Evolutionary conservation across 1,140 invertebrate genomes (phyloP), one percentile per base, ranked within the genome.

Genomic region (Drosophila funebris): DNA sequence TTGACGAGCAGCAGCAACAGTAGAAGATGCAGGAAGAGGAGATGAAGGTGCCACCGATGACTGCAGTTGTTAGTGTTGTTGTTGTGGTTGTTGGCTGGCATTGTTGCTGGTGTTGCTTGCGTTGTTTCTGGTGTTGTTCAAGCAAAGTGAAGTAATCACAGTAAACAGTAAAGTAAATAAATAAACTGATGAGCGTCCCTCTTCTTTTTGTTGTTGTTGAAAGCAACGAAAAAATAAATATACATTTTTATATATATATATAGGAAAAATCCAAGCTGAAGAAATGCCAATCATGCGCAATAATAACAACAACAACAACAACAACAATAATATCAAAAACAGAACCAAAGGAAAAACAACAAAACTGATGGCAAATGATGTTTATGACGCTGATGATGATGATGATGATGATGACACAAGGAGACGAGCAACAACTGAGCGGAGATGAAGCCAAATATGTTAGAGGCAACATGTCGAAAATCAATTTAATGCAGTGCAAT

Each of bases 401-500:
- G 56, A 39, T n/a, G 27, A 54, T 14, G 61, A 72, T 37, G 53
- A 73, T 50, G 58, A 78, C 52, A 46, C 33, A 41, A 41, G 16
- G 31, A 33, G 52, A 37, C 33, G 54, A 57, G 29, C 27, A 76
- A 18, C 62, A 29, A 37, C 37, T 52, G 46, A 52, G 29, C 37
- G 36, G 11, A 53, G 62, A 53, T 43, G 44, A 39, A 44, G 44
- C 29, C 39, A 63, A 58, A 58, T 44, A 29, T 14, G 63, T 36
- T 44, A 14, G 46, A 62, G 67, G 24, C 56, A 69, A 74, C 54
- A 74, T 77, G 71, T 74, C 75, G 80, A 74, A 87, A 87, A 88
- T 87, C 74, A 88, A 87, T 87, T 88, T 88, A 82, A 87, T 87
- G 82, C 82, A 85, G 74, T 87, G 83, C 82, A 87, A 88, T 87